Percentiles rank a stretch among this genome's conserved stretches.
phyloP scores from a whole-genome alignment of 1,140 invertebrate genomes.

The Luehdorfia chinensis region DNA sequence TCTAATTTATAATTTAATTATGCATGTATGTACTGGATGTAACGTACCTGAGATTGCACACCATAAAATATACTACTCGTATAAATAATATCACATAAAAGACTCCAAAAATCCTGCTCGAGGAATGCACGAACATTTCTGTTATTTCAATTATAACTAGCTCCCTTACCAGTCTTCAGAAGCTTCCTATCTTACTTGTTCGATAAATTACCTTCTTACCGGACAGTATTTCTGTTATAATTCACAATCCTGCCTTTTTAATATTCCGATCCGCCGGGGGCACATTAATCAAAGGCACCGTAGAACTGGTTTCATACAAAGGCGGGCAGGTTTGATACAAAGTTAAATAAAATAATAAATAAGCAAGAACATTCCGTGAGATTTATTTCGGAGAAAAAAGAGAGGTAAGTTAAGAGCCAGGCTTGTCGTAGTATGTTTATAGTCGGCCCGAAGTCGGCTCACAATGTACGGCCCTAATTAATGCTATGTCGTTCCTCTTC shows the following conservation, averaged over 20 bases:
- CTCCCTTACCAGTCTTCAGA: constrained; percentile 28
- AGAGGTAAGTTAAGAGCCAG: constrained; percentile 54
- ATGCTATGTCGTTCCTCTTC: constrained; percentile 46
- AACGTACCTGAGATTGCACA: no score
- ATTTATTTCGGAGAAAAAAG: constrained; percentile 74
- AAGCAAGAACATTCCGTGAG: constrained; percentile 65
- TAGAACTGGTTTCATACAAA: constrained; percentile 59
- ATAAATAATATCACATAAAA: no score
- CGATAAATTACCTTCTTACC: constrained; percentile 68
- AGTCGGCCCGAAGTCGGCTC: constrained; percentile 51
- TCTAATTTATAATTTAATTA: no score
- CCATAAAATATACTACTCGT: no score
- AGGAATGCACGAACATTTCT: no score
- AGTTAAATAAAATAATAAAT: constrained; percentile 76
- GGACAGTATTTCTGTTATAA: constrained; percentile 52
- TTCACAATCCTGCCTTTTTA: constrained; percentile 61
- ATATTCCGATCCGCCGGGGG: constrained; percentile 51
- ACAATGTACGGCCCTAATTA: constrained; percentile 65
- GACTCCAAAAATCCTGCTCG: no score
- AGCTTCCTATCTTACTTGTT: constrained; percentile 32
- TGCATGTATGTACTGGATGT: no score
- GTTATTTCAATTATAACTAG: constrained; percentile 21
- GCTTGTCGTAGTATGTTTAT: constrained; percentile 65
- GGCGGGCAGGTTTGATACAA: constrained; percentile 60
- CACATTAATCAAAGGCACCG: constrained; percentile 64